phyloP scores from a whole-genome alignment of 2,888 invertebrate genomes.

The Macaria liturata region DNA sequence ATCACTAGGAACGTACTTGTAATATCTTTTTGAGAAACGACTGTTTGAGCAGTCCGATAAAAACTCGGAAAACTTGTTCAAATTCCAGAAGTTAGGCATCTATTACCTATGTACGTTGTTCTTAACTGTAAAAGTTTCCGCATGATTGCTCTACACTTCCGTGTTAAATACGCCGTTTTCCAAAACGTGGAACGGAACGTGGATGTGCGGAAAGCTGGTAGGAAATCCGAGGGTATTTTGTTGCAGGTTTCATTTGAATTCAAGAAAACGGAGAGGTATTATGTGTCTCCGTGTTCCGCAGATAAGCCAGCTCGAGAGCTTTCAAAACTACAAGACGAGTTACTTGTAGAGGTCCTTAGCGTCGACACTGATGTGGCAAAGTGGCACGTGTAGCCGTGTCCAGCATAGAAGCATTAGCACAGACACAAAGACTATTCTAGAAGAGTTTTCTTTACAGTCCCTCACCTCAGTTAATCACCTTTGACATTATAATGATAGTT shows the following conservation, averaged over 20 bases:
- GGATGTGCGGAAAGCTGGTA: slow-evolving; percentile 21
- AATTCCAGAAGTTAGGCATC: slow-evolving; percentile 5
- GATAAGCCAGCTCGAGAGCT: slow-evolving; percentile 30
- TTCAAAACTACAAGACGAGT: slow-evolving; percentile 27
- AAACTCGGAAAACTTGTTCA: slow-evolving; percentile 9
- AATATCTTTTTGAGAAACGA: slow-evolving; percentile 14
- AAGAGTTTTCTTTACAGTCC: too few species aligned
- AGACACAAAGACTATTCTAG: too few species aligned
- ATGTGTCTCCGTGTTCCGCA: slow-evolving; percentile 29
- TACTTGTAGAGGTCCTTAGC: slow-evolving; percentile 20
- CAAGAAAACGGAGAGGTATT: slow-evolving; percentile 34
- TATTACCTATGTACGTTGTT: slow-evolving; percentile 2
- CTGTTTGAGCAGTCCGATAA: slow-evolving; percentile 6
- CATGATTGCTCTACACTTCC: slow-evolving; percentile 21
- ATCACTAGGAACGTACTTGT: slow-evolving; percentile 9
- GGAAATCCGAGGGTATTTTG: slow-evolving; percentile 28
- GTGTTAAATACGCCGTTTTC: slow-evolving; percentile 17
- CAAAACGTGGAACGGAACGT: slow-evolving; percentile 16
- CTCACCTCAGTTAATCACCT: too few species aligned
- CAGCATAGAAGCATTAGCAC: neutral
- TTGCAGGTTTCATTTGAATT: slow-evolving; percentile 31
- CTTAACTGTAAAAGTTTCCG: slow-evolving; percentile 12
- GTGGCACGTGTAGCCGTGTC: slow-evolving; percentile 33
- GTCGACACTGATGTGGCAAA: slow-evolving; percentile 39
- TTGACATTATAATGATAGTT: too few species aligned